Percentiles rank a stretch among this genome's conserved stretches.
Evolutionary conservation across 2,113 vertebrate species (phyloP).

Genomic region (Trematocara unimaculatum): DNA sequence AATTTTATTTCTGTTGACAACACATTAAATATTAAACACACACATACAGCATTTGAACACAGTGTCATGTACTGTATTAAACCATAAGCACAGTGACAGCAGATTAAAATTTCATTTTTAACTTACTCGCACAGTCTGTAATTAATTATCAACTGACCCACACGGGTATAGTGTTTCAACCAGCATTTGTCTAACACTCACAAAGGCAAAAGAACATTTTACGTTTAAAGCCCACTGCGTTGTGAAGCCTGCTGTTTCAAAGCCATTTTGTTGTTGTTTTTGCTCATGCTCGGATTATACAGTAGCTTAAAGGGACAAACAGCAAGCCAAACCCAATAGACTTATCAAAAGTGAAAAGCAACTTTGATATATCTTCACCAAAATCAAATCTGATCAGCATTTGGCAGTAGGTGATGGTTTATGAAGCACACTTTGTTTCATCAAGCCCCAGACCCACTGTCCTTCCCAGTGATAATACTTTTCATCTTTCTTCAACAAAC

Average conservation of each 20-base stretch:
- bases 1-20: neutral
- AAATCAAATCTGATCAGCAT: neutral
- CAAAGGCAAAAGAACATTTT: neutral
- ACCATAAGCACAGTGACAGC: neutral
- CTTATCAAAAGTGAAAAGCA: neutral
- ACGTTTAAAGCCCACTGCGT: neutral
- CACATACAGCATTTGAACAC: neutral
- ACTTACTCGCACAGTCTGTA: neutral
- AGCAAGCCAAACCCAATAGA: neutral
- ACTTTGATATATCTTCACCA: neutral
- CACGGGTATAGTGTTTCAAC: neutral
- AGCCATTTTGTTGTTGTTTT: neutral
- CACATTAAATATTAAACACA: neutral
- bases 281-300: neutral
- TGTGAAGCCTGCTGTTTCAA: neutral
- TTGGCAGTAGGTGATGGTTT: neutral
- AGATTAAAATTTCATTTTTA: neutral
- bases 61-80: neutral
- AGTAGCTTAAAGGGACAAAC: neutral
- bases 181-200: neutral
- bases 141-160: neutral
- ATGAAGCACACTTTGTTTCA: neutral
- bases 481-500: slow-evolving; percentile 4
- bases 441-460: neutral
- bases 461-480: slow-evolving; percentile 12